A percentile compares a stretch with the other conserved stretches of the same genome.
phyloP scores from a whole-genome alignment of 2,797 vertebrate species.

The Clarias laeviceps region DNA sequence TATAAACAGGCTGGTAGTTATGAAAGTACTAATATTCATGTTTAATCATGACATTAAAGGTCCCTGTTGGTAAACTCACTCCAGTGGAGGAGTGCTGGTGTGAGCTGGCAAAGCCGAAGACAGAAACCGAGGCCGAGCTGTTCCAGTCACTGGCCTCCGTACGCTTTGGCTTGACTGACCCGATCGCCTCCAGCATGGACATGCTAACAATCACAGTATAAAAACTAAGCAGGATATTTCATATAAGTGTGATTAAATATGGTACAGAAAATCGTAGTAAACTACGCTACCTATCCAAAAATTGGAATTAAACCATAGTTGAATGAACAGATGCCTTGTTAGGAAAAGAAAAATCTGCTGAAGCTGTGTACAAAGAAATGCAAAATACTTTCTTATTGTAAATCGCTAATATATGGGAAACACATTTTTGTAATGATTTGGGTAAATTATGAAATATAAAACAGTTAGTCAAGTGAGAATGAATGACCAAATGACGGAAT shows the following conservation, averaged over 20 bases:
- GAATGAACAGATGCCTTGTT: background rate
- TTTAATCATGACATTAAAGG: conserved; percentile 28
- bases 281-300: background rate
- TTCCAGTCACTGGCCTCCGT: conserved; percentile 47
- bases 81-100: conserved; percentile 30
- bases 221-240: conserved; percentile 10
- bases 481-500: background rate
- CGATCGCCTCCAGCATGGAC: background rate
- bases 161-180: conserved; percentile 40
- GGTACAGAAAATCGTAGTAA: background rate
- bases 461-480: background rate
- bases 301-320: background rate
- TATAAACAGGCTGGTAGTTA: background rate
- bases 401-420: background rate
- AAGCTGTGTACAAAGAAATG: background rate
- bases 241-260: conserved; percentile 24
- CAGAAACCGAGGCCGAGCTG: conserved; percentile 18
- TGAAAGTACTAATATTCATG: background rate
- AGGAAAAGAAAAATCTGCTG: background rate
- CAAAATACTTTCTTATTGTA: background rate
- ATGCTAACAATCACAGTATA: background rate
- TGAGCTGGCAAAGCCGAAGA: conserved; percentile 43
- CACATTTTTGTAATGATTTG: background rate
- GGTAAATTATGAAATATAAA: background rate
- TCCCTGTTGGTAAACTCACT: conserved; percentile 44